These are phyloP conservation scores for Dryobotodes eremita DNA, from an alignment of 2,888 invertebrate species.

Conservation along the genomic window DNA sequence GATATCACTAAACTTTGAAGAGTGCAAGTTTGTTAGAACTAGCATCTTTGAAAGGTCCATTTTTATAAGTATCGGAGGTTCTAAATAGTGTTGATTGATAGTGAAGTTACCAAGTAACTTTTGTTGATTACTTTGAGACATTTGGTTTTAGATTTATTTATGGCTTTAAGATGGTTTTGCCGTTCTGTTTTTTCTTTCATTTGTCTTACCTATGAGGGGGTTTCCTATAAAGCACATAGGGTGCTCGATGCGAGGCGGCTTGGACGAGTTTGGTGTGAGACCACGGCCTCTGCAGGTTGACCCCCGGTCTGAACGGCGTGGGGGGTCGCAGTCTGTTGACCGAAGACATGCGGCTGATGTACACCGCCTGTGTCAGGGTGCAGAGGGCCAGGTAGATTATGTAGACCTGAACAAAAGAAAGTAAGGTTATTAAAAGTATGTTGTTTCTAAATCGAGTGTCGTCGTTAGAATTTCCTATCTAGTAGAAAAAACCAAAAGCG, in stretches of 20 bases:
- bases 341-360: constrained; percentile 81
- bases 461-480: neutral
- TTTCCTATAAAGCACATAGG: constrained; percentile 82
- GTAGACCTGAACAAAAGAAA: constrained; percentile 66
- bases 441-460: neutral
- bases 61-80: neutral
- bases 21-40: too few relatives aligned
- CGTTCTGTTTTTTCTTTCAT: neutral
- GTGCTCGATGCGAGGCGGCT: constrained; percentile 80
- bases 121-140: neutral
- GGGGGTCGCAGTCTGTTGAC: constrained; percentile 78
- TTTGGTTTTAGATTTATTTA: neutral
- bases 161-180: neutral
- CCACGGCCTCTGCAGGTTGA: constrained; percentile 80
- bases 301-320: constrained; percentile 83
- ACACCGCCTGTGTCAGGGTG: constrained; percentile 79
- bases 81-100: neutral
- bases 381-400: constrained; percentile 73
- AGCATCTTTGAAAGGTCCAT: too few relatives aligned
- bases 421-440: neutral
- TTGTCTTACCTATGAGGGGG: constrained; percentile 77
- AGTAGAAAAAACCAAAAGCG: neutral
- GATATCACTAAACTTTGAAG: neutral
- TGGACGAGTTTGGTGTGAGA: constrained; percentile 76
- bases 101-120: neutral